Conservation (phyloP, 2,888 invertebrate species). For the Myathropa florea region DNA sequence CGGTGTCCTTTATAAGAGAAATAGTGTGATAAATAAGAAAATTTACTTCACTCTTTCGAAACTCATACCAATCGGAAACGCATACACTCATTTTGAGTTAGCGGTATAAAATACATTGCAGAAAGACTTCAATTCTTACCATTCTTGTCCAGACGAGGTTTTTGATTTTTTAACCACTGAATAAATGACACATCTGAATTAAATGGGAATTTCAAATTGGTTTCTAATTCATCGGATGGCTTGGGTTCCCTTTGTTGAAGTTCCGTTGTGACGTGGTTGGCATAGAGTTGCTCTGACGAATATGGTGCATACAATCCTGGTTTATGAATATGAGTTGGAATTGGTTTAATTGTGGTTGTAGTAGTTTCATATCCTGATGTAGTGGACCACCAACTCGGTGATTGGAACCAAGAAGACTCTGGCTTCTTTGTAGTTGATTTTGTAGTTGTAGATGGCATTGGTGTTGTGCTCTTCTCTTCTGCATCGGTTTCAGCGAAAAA, state of each 20-base stretch:
- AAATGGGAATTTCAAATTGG: slow-evolving; percentile 3
- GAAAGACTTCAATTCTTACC: background rate
- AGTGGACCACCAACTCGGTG: slow-evolving; percentile 70
- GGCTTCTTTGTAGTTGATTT: slow-evolving; percentile 63
- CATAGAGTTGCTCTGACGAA: slow-evolving; percentile 9
- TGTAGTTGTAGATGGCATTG: slow-evolving; percentile 23
- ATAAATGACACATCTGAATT: slow-evolving; percentile 27
- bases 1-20: too few relatives aligned
- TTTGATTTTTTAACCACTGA: slow-evolving; percentile 28
- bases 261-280: background rate
- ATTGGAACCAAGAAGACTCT: slow-evolving; percentile 61
- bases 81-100: too few relatives aligned
- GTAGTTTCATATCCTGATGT: slow-evolving; percentile 55
- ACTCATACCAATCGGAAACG: too few relatives aligned
- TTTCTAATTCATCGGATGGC: background rate
- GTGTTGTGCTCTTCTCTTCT: slow-evolving; percentile 24
- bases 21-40: too few relatives aligned
- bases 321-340: slow-evolving; percentile 75
- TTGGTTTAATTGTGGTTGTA: slow-evolving; percentile 73
- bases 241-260: background rate
- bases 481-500: slow-evolving; percentile 74
- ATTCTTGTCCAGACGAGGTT: slow-evolving; percentile 1
- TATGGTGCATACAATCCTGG: slow-evolving; percentile 77
- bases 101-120: background rate
- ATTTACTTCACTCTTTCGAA: too few relatives aligned